phyloP scores from a whole-genome alignment of 2,888 invertebrate species.

The Melinopterus prodromus region DNA sequence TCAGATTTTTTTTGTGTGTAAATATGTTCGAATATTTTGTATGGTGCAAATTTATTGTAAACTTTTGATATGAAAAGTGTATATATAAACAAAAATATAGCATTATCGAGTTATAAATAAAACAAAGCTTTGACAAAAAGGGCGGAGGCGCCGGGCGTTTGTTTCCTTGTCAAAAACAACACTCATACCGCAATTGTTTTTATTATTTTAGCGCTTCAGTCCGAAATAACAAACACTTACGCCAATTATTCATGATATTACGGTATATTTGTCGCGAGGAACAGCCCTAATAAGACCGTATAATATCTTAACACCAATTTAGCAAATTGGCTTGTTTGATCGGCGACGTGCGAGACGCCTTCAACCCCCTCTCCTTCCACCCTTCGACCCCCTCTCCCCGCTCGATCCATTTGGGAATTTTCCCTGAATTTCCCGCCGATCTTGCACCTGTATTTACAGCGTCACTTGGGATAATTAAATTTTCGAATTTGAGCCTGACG shows the following conservation, averaged over 20 bases:
- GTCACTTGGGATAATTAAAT: background rate
- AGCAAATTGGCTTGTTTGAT: background rate
- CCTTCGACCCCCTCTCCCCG: background rate
- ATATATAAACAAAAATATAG: too few relatives aligned
- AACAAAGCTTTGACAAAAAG: too few relatives aligned
- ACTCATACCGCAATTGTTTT: too few relatives aligned
- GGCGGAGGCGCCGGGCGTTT: too few relatives aligned
- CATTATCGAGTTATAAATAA: too few relatives aligned
- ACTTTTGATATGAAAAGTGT: too few relatives aligned
- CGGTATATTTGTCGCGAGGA: background rate
- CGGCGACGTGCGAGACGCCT: background rate
- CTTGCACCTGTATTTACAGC: slow-evolving; percentile 4
- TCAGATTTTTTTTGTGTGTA: too few relatives aligned
- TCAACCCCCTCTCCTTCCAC: background rate
- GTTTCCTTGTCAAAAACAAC: too few relatives aligned
- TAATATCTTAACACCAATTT: slow-evolving; percentile 4
- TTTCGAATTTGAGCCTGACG: background rate
- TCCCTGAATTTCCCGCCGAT: background rate
- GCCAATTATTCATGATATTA: background rate
- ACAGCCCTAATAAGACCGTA: background rate
- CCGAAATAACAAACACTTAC: too few relatives aligned
- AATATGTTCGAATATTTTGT: too few relatives aligned
- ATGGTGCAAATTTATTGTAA: too few relatives aligned
- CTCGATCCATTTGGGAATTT: background rate
- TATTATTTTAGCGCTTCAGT: too few relatives aligned